Base-by-base conservation (phyloP, 2,888 invertebrate species). In the Argyresthia albistria region DNA sequence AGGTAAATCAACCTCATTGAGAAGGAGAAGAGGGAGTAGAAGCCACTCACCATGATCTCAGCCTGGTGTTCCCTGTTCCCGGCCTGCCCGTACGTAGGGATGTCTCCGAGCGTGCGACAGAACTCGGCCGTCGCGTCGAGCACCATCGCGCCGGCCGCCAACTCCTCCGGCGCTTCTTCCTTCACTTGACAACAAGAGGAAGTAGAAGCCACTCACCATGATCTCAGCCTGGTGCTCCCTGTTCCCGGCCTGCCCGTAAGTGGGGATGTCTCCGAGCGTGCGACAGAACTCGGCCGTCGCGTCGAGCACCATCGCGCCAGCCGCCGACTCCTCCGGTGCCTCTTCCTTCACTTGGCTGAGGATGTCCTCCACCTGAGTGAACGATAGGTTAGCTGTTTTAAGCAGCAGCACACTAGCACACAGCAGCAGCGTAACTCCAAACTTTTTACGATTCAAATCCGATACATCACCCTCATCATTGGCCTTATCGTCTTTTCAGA, bases 281-380 rank as follows among this genome's bases (percentile, higher is more conserved):
- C 98, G 92, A 71, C 98, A 98, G 88, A 98, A 98, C 89, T 98
- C 98, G 0, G 98, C 97, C 0, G 97, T 98, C 0, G 97, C 93
- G 88, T 98, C 97, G 53, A 98, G 83, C 54, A 94, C 91, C 67
- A 98, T 97, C 60, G 90, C 89, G 3, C 84, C 86, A 51, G 88
- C 77, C 35, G 59, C 61, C 90, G 54, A 63, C 9, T 60, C 57
- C 49, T 53, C 55, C 42, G 80, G 88, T 56, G 89, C 88, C 36
- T 88, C 92, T 43, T 91, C 69, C 67, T 91, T 91, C 42, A 93
- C 80, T 37, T 88, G 87, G 25, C 84, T 64, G 55, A 89, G 79
- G 15, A 89, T 67, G 15, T 80, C 73, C 43, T 83, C 81, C 56
- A 83, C 68, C 78, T 89, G 68, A 1, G 63, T 12, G n/a, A 8